These are phyloP conservation scores for Eucriotettix oculatus DNA, from an alignment of 2,888 invertebrate genomes.

Conservation along the genomic window DNA sequence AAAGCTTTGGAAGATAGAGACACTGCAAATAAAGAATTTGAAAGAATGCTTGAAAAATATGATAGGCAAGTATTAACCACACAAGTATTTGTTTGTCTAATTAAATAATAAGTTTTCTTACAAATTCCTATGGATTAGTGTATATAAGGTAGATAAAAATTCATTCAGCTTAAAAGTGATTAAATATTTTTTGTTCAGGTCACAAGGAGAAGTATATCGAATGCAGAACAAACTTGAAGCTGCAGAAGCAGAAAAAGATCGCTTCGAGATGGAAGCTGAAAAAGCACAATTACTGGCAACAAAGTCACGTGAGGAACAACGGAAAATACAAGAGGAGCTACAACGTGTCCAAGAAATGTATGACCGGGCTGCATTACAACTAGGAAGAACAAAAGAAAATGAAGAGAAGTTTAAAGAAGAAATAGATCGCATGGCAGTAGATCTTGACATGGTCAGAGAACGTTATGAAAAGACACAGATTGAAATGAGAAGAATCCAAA, in stretches of 20 bases:
- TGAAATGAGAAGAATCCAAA: constrained; percentile 64
- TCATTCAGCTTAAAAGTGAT: too few relatives aligned
- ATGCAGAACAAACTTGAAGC: constrained; percentile 78
- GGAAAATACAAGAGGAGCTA: constrained; percentile 75
- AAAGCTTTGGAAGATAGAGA: constrained; percentile 80
- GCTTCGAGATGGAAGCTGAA: constrained; percentile 70
- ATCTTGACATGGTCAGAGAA: constrained; percentile 75
- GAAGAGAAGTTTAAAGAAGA: constrained; percentile 84
- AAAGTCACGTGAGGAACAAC: constrained; percentile 69
- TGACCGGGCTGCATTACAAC: constrained; percentile 69
- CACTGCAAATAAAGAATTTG: constrained; percentile 75
- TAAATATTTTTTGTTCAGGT: constrained; percentile 34
- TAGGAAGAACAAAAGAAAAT: constrained; percentile 70
- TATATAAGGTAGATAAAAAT: too few relatives aligned
- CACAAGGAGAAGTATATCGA: constrained; percentile 77
- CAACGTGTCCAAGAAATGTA: constrained; percentile 76
- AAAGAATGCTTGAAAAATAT: constrained; percentile 82
- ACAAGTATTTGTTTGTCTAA: too few relatives aligned
- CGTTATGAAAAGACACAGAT: constrained; percentile 77
- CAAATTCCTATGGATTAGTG: too few relatives aligned
- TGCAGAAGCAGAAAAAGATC: constrained; percentile 72
- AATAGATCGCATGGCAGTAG: constrained; percentile 56
- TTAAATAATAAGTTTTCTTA: too few relatives aligned
- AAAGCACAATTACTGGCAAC: constrained; percentile 63
- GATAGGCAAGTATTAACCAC: constrained; percentile 41